A percentile compares a stretch with the other conserved stretches of the same genome.
phyloP scores from a whole-genome alignment of 2,797 vertebrate species.

The Micropoecilia bifurca region DNA sequence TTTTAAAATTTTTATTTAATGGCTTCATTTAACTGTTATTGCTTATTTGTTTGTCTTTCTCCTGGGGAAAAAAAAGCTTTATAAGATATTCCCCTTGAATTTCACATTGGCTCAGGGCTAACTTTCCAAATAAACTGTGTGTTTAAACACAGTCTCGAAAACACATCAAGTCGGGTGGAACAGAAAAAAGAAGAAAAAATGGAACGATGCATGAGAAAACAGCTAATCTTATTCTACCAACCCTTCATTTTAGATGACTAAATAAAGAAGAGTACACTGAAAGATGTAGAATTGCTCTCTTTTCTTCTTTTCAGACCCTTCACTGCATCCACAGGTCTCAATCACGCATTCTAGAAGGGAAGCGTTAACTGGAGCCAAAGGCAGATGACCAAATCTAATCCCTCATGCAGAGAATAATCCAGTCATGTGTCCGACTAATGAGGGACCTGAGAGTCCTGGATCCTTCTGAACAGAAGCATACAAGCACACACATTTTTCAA shows the following conservation, averaged over 20 bases:
- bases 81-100: not conserved
- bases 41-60: not conserved
- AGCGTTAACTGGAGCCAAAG: conserved; percentile 32
- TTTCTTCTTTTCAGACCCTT: not conserved
- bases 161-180: no score
- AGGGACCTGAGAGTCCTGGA: conserved; percentile 63
- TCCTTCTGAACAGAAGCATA: conserved; percentile 33
- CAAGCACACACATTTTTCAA: conserved; percentile 26
- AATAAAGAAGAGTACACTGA: no score
- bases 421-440: conserved; percentile 72
- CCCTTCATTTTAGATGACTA: no score
- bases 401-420: conserved; percentile 60
- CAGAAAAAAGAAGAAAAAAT: no score
- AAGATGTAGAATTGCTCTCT: not conserved
- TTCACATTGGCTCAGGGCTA: not conserved
- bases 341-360: not conserved
- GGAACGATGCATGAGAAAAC: no score
- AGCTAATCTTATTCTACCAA: no score
- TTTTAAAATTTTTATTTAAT: not conserved
- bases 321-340: not conserved
- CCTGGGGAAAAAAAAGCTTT: no score
- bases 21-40: not conserved
- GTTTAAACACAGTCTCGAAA: no score
- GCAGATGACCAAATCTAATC: conserved; percentile 67
- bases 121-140: not conserved